Evolutionary conservation across 2,888 invertebrate species (phyloP).

Genomic region (Hyposoter dolosus): DNA sequence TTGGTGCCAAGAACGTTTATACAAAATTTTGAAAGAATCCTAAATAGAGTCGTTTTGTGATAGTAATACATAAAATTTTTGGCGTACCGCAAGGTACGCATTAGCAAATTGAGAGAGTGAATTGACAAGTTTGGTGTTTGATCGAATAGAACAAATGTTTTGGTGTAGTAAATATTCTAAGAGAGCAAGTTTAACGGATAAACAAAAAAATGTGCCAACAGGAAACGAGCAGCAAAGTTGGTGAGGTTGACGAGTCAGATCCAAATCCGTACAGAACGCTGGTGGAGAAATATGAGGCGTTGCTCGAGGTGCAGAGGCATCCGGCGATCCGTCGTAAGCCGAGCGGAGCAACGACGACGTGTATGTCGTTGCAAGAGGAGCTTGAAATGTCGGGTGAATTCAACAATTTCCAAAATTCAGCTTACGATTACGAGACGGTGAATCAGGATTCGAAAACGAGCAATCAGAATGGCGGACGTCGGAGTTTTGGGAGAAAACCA

Average conservation of each 20-base stretch:
- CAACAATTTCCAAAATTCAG: slow-evolving; percentile 86
- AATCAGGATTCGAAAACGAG: slow-evolving; percentile 62
- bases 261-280: slow-evolving; percentile 92
- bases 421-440: slow-evolving; percentile 51
- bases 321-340: slow-evolving; percentile 84
- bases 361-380: slow-evolving; percentile 89
- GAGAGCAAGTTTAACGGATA: neutral
- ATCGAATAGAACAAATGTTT: too few species aligned
- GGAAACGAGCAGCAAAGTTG: slow-evolving; percentile 79
- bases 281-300: slow-evolving; percentile 94
- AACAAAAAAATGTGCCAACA: slow-evolving; percentile 71
- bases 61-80: too few species aligned
- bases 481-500: slow-evolving; percentile 74
- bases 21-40: too few species aligned
- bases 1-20: too few species aligned
- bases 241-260: slow-evolving; percentile 73
- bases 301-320: slow-evolving; percentile 91
- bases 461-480: slow-evolving; percentile 61
- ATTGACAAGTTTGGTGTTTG: neutral
- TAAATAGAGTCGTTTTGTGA: too few species aligned
- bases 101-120: neutral
- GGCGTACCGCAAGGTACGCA: neutral
- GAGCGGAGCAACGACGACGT: slow-evolving; percentile 80
- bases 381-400: slow-evolving; percentile 91
- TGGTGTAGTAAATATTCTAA: neutral